Evolutionary conservation across 1,140 invertebrate genomes (phyloP).

Genomic region (Diprion similis): DNA sequence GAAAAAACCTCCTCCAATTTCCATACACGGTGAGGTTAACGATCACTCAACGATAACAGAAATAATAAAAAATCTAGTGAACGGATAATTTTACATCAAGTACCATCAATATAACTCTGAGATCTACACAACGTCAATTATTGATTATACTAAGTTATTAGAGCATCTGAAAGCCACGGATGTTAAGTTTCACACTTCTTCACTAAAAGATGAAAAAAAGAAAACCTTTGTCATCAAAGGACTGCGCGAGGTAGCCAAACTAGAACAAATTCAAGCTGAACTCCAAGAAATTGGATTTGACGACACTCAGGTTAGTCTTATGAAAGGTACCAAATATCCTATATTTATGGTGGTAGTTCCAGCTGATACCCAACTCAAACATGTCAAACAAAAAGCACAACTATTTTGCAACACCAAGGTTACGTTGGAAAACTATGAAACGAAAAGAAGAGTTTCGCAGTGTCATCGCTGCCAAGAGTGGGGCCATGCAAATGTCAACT

Average conservation of each 20-base stretch:
- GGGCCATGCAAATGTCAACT: slow-evolving; percentile 44
- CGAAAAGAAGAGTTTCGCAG: slow-evolving; percentile 35
- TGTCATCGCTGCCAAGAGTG: slow-evolving; percentile 48
- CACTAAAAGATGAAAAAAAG: slow-evolving; percentile 23
- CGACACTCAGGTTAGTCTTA: slow-evolving; percentile 10
- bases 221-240: slow-evolving; percentile 28
- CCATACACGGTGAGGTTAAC: slow-evolving; percentile 25
- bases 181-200: slow-evolving; percentile 31
- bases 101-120: slow-evolving; percentile 23
- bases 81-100: slow-evolving; percentile 27
- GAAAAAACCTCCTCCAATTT: slow-evolving; percentile 25
- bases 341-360: slow-evolving; percentile 24
- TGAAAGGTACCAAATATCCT: slow-evolving; percentile 27
- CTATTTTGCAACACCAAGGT: slow-evolving; percentile 28
- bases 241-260: slow-evolving; percentile 8
- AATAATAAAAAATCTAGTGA: slow-evolving; percentile 18
- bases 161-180: neutral
- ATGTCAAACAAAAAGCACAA: slow-evolving; percentile 20
- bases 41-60: slow-evolving; percentile 17
- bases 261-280: slow-evolving; percentile 15
- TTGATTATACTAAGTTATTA: slow-evolving; percentile 19
- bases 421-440: slow-evolving; percentile 35
- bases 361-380: slow-evolving; percentile 9
- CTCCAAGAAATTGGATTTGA: slow-evolving; percentile 16
- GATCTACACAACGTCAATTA: slow-evolving; percentile 17